Percentiles rank a stretch among this genome's conserved stretches.
Conservation (phyloP, 2,888 invertebrate genomes). For the Rapana venosa region DNA sequence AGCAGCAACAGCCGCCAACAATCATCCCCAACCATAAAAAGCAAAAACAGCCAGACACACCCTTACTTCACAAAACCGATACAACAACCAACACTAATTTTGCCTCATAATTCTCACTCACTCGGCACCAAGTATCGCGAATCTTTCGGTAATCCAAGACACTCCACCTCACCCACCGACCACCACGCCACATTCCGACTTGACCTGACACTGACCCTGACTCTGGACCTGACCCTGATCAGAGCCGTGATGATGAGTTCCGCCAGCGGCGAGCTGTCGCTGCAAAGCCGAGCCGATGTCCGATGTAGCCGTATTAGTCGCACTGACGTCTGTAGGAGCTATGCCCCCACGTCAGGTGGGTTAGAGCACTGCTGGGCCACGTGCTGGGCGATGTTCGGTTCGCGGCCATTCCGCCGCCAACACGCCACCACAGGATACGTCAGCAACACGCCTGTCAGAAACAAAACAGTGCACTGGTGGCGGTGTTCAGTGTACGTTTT, state of each 20-base stretch:
- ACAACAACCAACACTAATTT: no score
- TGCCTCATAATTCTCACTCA: conserved; percentile 14
- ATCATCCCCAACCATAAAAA: background rate
- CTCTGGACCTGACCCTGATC: background rate
- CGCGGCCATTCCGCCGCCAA: no score
- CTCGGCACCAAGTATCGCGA: conserved; percentile 48
- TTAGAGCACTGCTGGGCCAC: no score
- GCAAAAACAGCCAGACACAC: background rate
- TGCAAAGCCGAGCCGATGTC: background rate
- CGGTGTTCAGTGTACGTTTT: no score
- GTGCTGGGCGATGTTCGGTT: no score
- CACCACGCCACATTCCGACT: background rate
- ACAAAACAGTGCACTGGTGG: no score
- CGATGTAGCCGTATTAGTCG: background rate
- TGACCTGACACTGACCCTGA: background rate
- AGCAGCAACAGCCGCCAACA: no score
- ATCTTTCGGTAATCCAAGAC: conserved; percentile 48
- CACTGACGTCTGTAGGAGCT: no score
- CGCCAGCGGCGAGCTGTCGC: background rate
- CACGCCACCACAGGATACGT: no score
- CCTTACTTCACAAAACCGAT: no score
- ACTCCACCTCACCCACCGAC: background rate
- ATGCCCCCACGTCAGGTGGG: no score
- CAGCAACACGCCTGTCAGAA: no score
- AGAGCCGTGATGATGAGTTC: background rate